Percentiles rank a stretch among this genome's conserved stretches.
Conservation (phyloP, 2,888 invertebrate species). For the Apotomis turbidana region DNA sequence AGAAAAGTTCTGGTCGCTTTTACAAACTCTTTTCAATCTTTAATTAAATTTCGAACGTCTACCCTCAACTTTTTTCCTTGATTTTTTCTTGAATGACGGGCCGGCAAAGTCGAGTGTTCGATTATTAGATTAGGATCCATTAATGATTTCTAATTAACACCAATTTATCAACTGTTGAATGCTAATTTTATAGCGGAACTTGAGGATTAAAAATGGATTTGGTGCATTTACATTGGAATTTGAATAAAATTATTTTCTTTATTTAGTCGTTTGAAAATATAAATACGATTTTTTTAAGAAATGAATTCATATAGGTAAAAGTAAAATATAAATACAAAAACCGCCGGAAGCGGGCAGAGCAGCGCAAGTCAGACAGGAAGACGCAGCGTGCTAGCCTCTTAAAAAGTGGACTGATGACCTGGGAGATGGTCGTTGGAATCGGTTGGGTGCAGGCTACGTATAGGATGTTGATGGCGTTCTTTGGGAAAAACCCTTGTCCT, state of each 20-base stretch:
- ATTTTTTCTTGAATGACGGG: constrained; percentile 4
- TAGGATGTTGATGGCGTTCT: too few species aligned
- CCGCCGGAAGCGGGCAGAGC: too few species aligned
- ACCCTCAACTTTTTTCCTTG: constrained; percentile 6
- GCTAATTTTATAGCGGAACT: constrained; percentile 1
- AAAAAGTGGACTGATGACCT: too few species aligned
- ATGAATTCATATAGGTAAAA: too few species aligned
- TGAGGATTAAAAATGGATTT: neutral
- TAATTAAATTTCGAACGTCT: constrained; percentile 28
- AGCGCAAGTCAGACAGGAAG: too few species aligned
- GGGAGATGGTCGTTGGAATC: too few species aligned
- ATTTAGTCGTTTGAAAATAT: too few species aligned
- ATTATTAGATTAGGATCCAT: constrained; percentile 34
- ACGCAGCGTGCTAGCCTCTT: too few species aligned
- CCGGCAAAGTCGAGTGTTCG: constrained; percentile 18
- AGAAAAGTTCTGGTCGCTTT: neutral
- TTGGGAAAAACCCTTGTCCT: too few species aligned
- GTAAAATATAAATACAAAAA: too few species aligned
- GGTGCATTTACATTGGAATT: neutral
- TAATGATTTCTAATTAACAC: constrained; percentile 36
- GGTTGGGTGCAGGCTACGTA: too few species aligned
- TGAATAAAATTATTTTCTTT: neutral
- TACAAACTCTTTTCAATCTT: neutral
- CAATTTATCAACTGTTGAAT: constrained; percentile 31
- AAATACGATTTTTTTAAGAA: too few species aligned